phyloP scores from a whole-genome alignment of 2,797 vertebrate genomes.

The Pterois miles region DNA sequence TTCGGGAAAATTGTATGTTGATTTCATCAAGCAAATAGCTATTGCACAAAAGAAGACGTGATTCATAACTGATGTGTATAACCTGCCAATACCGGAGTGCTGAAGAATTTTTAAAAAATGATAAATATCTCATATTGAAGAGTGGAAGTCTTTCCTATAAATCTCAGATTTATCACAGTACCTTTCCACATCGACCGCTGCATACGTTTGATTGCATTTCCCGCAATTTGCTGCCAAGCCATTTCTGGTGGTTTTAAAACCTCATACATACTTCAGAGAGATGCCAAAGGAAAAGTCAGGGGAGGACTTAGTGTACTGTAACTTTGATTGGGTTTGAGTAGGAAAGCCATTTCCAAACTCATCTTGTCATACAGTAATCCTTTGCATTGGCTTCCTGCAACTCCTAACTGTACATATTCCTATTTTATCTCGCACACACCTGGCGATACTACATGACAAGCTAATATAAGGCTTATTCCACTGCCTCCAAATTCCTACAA shows the following conservation, averaged over 20 bases:
- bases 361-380: constrained; percentile 39
- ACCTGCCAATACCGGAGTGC: neutral
- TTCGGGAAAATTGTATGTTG: accelerated
- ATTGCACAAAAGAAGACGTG: constrained; percentile 1
- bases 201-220: constrained; percentile 25
- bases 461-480: constrained; percentile 37
- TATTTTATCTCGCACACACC: constrained; percentile 51
- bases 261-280: constrained; percentile 25
- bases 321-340: constrained; percentile 51
- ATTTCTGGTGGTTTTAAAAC: constrained; percentile 32
- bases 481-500: constrained; percentile 28
- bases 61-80: constrained; percentile 2
- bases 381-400: constrained; percentile 41
- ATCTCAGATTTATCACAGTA: constrained; percentile 34
- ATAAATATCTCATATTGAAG: constrained; percentile 24
- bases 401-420: constrained; percentile 26
- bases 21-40: neutral
- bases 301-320: constrained; percentile 31
- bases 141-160: constrained; percentile 4
- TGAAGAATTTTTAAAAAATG: neutral
- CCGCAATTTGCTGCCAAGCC: constrained; percentile 26
- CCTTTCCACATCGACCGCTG: constrained; percentile 26
- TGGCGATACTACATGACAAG: constrained; percentile 46
- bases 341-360: constrained; percentile 50
- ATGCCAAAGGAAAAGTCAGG: constrained; percentile 32